Percentiles rank a stretch among this genome's conserved stretches.
Conservation (phyloP, 2,113 vertebrate species). For the Carollia perspicillata region DNA sequence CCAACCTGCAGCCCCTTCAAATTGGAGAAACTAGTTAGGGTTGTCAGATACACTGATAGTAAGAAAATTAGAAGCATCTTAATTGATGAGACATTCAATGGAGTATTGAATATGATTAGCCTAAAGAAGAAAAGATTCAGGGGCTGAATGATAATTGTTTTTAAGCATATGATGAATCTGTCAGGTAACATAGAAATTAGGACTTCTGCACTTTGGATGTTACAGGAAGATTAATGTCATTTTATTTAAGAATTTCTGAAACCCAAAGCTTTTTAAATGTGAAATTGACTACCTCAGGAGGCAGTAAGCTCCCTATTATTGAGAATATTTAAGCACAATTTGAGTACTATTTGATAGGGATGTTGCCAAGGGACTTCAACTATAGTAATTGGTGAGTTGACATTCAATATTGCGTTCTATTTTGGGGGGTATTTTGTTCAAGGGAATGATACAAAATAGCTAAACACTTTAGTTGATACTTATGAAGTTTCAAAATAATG, state of each 20-base stretch:
- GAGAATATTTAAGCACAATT: not conserved
- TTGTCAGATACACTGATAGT: not conserved
- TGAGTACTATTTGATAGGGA: not conserved
- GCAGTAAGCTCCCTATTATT: not conserved
- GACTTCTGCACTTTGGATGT: not conserved
- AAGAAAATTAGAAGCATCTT: not conserved
- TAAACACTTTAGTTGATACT: not conserved
- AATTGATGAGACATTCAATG: not conserved
- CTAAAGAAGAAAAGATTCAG: conserved; percentile 24
- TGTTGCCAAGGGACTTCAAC: not conserved
- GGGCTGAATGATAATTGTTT: not conserved
- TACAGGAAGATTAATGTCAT: not conserved
- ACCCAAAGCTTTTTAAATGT: not conserved
- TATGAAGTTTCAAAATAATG: not conserved
- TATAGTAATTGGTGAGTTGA: not conserved
- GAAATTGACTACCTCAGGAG: not conserved
- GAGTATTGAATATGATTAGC: not conserved
- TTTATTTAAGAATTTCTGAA: not conserved
- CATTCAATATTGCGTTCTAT: not conserved
- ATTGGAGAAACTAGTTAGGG: conserved; percentile 4
- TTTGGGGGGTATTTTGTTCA: not conserved
- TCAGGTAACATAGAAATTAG: not conserved
- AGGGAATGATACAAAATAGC: not conserved
- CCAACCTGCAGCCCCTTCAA: not conserved
- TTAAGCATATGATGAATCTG: not conserved